Conservation (phyloP, 2,797 vertebrate genomes). For the Gallinago solitaria region DNA sequence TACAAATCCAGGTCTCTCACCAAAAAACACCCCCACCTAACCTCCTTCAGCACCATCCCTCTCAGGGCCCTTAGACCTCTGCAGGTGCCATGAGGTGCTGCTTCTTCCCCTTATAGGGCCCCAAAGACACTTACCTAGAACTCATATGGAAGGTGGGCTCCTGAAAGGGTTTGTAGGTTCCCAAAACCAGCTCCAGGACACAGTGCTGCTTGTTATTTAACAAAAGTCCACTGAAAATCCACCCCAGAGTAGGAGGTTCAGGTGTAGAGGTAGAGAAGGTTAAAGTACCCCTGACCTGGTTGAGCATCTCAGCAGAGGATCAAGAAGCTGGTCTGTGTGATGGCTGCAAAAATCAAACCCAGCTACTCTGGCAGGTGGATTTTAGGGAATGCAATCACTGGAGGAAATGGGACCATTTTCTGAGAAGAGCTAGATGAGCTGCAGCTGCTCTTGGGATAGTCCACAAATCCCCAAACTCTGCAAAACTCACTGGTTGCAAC, state of each 20-base stretch:
- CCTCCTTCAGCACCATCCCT: background rate
- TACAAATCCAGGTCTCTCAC: background rate
- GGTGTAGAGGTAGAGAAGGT: background rate
- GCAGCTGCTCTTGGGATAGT: background rate
- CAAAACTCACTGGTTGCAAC: background rate
- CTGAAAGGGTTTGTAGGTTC: background rate
- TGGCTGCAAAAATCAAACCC: background rate
- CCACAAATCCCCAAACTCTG: background rate
- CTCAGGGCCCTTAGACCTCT: no score
- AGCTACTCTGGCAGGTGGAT: background rate
- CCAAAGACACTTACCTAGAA: background rate
- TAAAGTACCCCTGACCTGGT: background rate
- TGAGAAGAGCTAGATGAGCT: background rate
- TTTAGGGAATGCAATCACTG: background rate
- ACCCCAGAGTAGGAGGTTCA: background rate
- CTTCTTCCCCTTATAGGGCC: background rate
- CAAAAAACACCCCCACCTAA: background rate
- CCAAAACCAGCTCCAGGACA: background rate
- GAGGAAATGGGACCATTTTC: background rate
- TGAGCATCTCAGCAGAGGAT: background rate
- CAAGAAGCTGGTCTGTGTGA: background rate
- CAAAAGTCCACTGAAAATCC: background rate
- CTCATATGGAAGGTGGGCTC: background rate
- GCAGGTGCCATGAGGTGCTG: background rate
- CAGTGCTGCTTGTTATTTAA: background rate